Percentiles rank a stretch among this genome's conserved stretches.
Evolutionary conservation across 2,888 invertebrate genomes (phyloP).

Genomic region (Aspidapion aeneum): DNA sequence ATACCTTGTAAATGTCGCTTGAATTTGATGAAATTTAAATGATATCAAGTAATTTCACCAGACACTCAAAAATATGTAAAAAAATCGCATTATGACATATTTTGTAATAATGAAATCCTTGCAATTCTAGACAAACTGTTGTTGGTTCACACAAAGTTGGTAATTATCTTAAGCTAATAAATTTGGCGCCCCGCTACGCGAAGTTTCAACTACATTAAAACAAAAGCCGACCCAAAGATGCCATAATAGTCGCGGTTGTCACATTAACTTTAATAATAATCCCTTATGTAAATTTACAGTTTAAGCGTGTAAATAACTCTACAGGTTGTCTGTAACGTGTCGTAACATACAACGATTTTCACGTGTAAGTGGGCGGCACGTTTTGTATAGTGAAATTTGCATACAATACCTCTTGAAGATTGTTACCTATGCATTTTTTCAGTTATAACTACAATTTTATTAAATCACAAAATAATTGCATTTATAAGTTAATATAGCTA

Average conservation of each 20-base stretch:
- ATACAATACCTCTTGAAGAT: neutral
- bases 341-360: neutral
- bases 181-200: too few species aligned
- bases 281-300: neutral
- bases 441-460: neutral
- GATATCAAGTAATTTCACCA: too few species aligned
- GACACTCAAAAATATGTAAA: too few species aligned
- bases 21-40: too few species aligned
- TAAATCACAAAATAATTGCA: neutral
- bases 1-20: too few species aligned
- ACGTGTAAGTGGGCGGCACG: neutral
- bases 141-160: too few species aligned
- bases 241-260: neutral
- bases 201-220: too few species aligned
- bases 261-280: neutral
- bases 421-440: neutral
- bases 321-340: slow-evolving; percentile 3
- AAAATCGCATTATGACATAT: too few species aligned
- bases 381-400: neutral
- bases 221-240: neutral
- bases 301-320: neutral
- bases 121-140: too few species aligned
- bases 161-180: too few species aligned
- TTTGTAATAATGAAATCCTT: too few species aligned
- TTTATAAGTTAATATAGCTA: neutral